Conservation (phyloP, 2,797 vertebrate genomes). For the Eleutherodactylus coqui region DNA sequence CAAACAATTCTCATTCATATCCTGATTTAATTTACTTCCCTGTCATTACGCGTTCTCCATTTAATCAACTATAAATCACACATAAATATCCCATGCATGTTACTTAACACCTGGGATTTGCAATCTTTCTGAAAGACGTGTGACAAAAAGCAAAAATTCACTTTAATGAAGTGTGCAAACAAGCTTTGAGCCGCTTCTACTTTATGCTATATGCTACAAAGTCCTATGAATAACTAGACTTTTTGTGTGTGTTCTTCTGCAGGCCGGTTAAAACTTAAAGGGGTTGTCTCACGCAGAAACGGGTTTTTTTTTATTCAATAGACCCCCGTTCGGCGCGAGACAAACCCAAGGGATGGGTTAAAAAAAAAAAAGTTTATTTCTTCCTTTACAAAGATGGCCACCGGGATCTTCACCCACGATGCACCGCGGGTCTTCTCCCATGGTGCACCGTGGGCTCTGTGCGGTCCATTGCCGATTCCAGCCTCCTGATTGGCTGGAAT, state of each 20-base stretch:
- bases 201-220: neutral
- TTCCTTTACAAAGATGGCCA: too few species aligned
- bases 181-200: neutral
- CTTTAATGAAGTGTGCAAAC: conserved; percentile 32
- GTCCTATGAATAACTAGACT: neutral
- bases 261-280: too few species aligned
- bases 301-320: too few species aligned
- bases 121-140: conserved; percentile 67
- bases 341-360: too few species aligned
- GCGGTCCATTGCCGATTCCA: too few species aligned
- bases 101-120: conserved; percentile 71
- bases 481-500: too few species aligned
- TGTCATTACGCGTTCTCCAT: conserved; percentile 71
- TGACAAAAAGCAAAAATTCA: conserved; percentile 56
- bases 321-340: too few species aligned
- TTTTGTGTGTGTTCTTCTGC: neutral
- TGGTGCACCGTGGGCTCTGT: too few species aligned
- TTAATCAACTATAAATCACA: conserved; percentile 74
- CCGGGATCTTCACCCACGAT: too few species aligned
- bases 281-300: too few species aligned
- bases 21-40: conserved; percentile 78
- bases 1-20: conserved; percentile 76
- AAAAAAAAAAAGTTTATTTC: too few species aligned
- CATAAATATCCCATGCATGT: conserved; percentile 71
- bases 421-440: too few species aligned